Conservation (phyloP, 2,113 vertebrate species). For the Phrynosoma blainvillii region DNA sequence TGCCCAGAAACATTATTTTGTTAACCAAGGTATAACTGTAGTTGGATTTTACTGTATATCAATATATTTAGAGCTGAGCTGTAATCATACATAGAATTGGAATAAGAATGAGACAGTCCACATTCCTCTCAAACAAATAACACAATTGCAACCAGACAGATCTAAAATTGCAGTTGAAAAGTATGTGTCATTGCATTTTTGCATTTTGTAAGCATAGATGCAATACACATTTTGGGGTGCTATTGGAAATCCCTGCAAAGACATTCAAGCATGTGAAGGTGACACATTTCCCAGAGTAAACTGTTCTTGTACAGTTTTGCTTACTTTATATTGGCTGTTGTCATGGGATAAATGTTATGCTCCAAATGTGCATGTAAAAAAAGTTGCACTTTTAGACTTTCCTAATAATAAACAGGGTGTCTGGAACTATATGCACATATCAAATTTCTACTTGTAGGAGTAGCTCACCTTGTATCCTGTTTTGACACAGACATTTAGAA, state of each 20-base stretch:
- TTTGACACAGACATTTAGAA: neutral
- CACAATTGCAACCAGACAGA: neutral
- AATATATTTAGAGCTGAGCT: neutral
- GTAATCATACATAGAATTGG: neutral
- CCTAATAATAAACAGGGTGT: neutral
- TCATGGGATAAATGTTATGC: neutral
- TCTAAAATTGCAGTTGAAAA: neutral
- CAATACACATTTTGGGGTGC: neutral
- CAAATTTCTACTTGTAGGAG: neutral
- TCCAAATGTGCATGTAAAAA: neutral
- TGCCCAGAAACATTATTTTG: no score
- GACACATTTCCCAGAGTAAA: neutral
- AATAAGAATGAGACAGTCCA: neutral
- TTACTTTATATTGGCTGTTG: neutral
- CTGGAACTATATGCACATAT: neutral
- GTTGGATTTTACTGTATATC: neutral
- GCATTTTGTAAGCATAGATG: neutral
- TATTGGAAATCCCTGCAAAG: neutral
- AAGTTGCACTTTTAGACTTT: neutral
- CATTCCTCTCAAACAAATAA: neutral
- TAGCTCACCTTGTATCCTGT: neutral
- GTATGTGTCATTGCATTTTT: neutral
- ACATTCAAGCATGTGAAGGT: no score
- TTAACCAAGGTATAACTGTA: no score
- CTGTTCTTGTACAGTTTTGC: neutral